Evolutionary conservation across 2,113 vertebrate genomes (phyloP).

Genomic region (Pleuronectes platessa): DNA sequence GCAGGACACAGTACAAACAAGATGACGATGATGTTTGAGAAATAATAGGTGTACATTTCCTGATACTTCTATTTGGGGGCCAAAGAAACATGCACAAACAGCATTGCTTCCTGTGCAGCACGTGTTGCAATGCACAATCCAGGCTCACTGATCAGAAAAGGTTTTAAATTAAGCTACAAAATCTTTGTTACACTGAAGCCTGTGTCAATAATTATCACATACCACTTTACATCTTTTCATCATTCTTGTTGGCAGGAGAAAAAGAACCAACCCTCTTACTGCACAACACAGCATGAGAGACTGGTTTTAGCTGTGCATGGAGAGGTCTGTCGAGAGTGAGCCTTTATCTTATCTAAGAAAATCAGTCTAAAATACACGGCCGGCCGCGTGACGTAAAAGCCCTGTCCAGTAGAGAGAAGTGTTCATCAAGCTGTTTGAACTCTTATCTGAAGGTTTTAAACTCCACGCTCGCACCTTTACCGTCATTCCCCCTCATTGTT

Average conservation of each 20-base stretch:
- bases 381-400: slow-evolving; percentile 66
- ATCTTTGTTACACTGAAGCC: no score
- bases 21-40: not conserved
- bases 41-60: not conserved
- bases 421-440: slow-evolving; percentile 74
- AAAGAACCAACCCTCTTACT: not conserved
- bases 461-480: slow-evolving; percentile 41
- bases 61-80: not conserved
- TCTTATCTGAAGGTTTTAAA: slow-evolving; percentile 69
- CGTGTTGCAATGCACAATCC: not conserved
- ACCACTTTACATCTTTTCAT: not conserved
- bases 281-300: not conserved
- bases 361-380: slow-evolving; percentile 65
- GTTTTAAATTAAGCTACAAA: no score
- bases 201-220: no score
- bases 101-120: not conserved
- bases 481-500: slow-evolving; percentile 60
- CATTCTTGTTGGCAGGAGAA: no score
- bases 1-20: not conserved
- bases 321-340: slow-evolving; percentile 18
- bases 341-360: slow-evolving; percentile 74
- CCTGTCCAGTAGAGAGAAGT: slow-evolving; percentile 54
- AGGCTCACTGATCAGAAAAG: no score
- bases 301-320: not conserved
- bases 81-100: not conserved